A percentile compares a stretch with the other conserved stretches of the same genome.
Evolutionary conservation across 1,140 invertebrate species (phyloP).

Genomic region (Pectinophora gossypiella): DNA sequence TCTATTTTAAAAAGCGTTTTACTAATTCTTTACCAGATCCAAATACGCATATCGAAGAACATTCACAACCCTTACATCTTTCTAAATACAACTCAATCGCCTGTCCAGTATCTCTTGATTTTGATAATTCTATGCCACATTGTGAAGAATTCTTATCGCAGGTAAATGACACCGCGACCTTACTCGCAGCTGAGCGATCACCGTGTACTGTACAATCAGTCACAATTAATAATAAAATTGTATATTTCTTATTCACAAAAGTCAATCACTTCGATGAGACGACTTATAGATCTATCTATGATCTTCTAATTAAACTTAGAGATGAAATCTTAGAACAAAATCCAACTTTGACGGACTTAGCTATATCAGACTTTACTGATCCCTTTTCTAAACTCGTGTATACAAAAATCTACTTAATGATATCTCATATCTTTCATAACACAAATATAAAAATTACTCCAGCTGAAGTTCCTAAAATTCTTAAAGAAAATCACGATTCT

Average conservation of each 20-base stretch:
- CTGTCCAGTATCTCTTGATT: constrained; percentile 26
- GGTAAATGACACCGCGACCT: constrained; percentile 13
- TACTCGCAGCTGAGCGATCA: constrained; percentile 23
- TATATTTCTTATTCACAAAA: constrained; percentile 31
- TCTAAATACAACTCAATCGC: constrained; percentile 17
- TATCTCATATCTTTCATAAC: constrained; percentile 17
- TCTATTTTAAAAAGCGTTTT: constrained; percentile 24
- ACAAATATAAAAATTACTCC: constrained; percentile 10
- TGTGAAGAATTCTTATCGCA: constrained; percentile 25
- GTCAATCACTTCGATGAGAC: constrained; percentile 32
- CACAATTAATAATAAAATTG: constrained; percentile 18
- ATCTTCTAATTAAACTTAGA: constrained; percentile 23
- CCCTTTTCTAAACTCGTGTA: constrained; percentile 16
- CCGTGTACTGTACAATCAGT: constrained; percentile 14
- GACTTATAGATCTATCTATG: constrained; percentile 17
- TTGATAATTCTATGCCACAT: constrained; percentile 28
- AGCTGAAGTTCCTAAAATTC: constrained; percentile 17
- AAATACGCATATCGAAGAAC: constrained; percentile 22
- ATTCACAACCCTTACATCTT: constrained; percentile 14
- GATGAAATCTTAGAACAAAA: constrained; percentile 1
- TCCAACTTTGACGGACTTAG: constrained; percentile 10
- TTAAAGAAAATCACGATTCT: constrained; percentile 23
- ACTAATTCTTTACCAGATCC: constrained; percentile 8
- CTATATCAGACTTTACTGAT: constrained; percentile 22
- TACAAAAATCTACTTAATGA: constrained; percentile 20